phyloP scores from a whole-genome alignment of 2,797 vertebrate species.

The Bovichtus variegatus region DNA sequence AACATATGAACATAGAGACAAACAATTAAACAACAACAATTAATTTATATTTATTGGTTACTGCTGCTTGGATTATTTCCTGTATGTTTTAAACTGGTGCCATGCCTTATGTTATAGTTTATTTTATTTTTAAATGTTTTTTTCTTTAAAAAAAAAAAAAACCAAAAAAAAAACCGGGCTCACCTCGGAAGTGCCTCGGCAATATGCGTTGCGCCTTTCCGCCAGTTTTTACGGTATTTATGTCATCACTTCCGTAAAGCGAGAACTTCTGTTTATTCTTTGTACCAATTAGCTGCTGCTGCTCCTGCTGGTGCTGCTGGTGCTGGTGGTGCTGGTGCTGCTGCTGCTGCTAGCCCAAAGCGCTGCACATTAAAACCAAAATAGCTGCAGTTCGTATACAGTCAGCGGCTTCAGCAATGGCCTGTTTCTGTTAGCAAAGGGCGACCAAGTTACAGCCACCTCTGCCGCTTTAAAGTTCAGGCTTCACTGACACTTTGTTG shows the following conservation, averaged over 20 bases:
- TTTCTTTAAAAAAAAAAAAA: no score
- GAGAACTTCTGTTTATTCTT: conserved; percentile 45
- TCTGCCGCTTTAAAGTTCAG: neutral
- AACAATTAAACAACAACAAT: no score
- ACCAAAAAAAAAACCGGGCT: neutral
- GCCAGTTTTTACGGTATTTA: conserved; percentile 50
- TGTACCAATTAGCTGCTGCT: conserved; percentile 45
- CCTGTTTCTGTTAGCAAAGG: neutral
- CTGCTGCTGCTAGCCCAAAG: conserved; percentile 33
- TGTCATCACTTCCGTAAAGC: conserved; percentile 72
- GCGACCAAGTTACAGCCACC: neutral
- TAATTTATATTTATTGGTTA: neutral
- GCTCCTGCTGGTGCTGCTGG: no score
- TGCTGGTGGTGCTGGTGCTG: no score
- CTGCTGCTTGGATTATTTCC: neutral
- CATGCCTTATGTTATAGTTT: no score
- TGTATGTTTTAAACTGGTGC: neutral
- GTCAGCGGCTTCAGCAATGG: neutral
- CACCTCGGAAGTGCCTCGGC: neutral
- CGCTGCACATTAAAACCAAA: neutral
- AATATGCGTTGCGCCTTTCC: conserved; percentile 4
- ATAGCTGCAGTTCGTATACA: neutral
- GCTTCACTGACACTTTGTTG: neutral
- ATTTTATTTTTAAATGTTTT: no score
- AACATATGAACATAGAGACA: no score